Percentiles rank a stretch among this genome's conserved stretches.
phyloP scores from a whole-genome alignment of 2,797 vertebrate genomes.

The Acipenser transmontanus region DNA sequence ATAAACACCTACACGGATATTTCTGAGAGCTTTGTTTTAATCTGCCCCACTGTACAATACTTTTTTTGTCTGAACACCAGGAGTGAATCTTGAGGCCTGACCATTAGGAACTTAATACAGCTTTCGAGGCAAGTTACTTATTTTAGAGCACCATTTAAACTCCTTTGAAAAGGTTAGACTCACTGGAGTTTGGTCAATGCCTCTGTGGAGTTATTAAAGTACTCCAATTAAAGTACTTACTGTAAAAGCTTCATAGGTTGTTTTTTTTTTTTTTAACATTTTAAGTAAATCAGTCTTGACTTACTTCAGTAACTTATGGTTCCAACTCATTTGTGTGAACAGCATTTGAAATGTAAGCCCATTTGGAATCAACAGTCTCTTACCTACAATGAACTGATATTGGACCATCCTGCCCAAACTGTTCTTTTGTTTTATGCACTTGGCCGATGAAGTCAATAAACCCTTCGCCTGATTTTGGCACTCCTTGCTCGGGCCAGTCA shows the following conservation, averaged over 20 bases:
- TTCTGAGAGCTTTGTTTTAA: neutral
- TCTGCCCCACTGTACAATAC: constrained; percentile 4
- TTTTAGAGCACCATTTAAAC: too few relatives aligned
- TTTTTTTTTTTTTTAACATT: too few relatives aligned
- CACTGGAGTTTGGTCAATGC: too few relatives aligned
- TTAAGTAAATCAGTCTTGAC: too few relatives aligned
- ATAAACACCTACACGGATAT: constrained; percentile 9
- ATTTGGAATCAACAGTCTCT: constrained; percentile 29
- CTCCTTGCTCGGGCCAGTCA: constrained; percentile 98
- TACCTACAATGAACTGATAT: constrained; percentile 98
- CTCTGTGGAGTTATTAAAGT: too few relatives aligned
- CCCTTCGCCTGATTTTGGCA: constrained; percentile 98
- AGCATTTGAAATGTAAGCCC: too few relatives aligned
- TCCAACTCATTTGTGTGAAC: too few relatives aligned
- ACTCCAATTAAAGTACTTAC: too few relatives aligned
- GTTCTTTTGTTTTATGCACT: constrained; percentile 99
- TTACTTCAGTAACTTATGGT: too few relatives aligned
- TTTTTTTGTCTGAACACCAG: neutral
- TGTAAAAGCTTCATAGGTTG: too few relatives aligned
- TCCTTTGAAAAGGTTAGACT: too few relatives aligned
- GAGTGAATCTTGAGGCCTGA: neutral
- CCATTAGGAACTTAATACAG: constrained; percentile 12
- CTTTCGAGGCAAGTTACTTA: neutral
- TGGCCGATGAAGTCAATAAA: constrained; percentile 99
- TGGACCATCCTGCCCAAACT: constrained; percentile 96